Conservation (phyloP, 2,113 vertebrate species). For the Mugil cephalus region DNA sequence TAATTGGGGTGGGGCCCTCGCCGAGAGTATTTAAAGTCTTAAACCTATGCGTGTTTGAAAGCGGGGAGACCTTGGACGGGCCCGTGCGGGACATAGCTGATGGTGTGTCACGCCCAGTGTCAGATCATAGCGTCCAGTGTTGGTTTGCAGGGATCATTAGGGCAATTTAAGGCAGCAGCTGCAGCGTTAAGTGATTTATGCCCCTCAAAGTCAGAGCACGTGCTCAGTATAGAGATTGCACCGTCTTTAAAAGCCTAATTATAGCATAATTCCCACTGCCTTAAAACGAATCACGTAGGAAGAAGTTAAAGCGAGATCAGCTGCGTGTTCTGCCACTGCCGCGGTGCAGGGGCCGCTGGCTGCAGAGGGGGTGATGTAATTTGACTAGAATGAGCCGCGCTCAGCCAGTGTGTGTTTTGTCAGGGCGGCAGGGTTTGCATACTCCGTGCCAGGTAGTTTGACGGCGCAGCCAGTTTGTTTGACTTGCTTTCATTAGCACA, state of each 20-base stretch:
- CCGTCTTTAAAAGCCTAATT: not conserved
- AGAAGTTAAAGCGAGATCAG: not conserved
- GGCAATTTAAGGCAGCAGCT: constrained; percentile 65
- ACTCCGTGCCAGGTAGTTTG: constrained; percentile 66
- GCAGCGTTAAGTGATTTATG: constrained; percentile 52
- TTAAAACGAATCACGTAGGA: not conserved
- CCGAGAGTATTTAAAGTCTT: constrained; percentile 78
- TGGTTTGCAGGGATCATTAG: constrained; percentile 61
- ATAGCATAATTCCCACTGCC: not conserved
- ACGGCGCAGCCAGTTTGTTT: constrained; percentile 69
- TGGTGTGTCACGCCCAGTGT: constrained; percentile 72
- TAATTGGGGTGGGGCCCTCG: constrained; percentile 71
- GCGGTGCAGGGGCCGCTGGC: constrained; percentile 41
- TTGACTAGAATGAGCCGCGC: constrained; percentile 67
- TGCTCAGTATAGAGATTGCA: not conserved
- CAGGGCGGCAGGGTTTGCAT: constrained; percentile 54
- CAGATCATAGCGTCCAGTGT: constrained; percentile 59
- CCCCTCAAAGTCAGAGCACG: constrained; percentile 9
- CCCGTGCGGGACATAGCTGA: constrained; percentile 59
- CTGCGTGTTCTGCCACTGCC: constrained; percentile 32
- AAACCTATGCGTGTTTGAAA: constrained; percentile 49
- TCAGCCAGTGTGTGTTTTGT: constrained; percentile 72
- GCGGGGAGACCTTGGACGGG: constrained; percentile 65
- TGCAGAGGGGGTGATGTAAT: constrained; percentile 75
- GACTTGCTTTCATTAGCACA: constrained; percentile 66